Conservation (phyloP, 2,113 vertebrate genomes). For the Falco punctatus region DNA sequence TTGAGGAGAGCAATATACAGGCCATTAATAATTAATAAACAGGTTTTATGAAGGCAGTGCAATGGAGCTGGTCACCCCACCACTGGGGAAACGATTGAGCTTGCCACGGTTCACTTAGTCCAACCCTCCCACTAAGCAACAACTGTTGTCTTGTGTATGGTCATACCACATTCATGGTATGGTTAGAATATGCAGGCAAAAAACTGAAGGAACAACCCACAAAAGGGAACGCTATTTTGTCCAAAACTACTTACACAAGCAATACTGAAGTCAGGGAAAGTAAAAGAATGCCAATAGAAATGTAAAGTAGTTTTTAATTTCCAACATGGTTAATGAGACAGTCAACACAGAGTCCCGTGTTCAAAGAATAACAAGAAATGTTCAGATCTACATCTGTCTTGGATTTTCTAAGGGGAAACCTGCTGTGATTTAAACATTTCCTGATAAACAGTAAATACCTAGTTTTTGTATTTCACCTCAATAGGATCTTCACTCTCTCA, state of each 20-base stretch:
- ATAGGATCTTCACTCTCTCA: neutral
- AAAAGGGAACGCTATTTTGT: neutral
- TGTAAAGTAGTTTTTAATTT: constrained; percentile 24
- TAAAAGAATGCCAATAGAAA: constrained; percentile 1
- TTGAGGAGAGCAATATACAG: neutral
- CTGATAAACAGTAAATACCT: constrained; percentile 20
- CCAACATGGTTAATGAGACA: neutral
- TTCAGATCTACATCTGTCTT: constrained; percentile 12
- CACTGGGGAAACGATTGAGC: neutral
- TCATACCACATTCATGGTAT: neutral
- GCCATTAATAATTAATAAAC: neutral
- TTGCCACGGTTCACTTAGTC: neutral
- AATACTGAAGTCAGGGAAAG: neutral
- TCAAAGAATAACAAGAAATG: constrained; percentile 18
- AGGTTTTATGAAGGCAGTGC: neutral
- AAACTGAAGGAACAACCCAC: neutral
- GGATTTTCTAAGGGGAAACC: constrained; percentile 11
- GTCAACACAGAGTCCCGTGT: neutral
- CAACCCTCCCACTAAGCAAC: neutral
- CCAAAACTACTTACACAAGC: neutral
- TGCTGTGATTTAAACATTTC: constrained; percentile 39
- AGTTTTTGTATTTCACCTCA: neutral
- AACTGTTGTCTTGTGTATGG: neutral
- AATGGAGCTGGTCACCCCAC: neutral
- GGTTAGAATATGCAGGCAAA: neutral